These are phyloP conservation scores for Keiferia lycopersicella DNA, from an alignment of 2,888 invertebrate species.

Conservation along the genomic window DNA sequence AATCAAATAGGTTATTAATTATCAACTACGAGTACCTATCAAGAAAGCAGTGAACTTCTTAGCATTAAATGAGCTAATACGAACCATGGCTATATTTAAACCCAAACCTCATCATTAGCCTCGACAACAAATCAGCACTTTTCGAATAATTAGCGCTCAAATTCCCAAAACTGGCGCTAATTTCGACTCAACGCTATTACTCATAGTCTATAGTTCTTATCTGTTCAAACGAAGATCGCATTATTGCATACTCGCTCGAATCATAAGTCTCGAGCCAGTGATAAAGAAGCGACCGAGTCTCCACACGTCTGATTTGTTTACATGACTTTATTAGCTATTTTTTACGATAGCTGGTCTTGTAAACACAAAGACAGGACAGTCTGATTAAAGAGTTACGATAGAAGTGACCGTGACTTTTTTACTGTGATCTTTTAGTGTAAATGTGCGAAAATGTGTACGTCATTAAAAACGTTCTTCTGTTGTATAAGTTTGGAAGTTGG, in stretches of 20 bases:
- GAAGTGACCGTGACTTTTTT: constrained; percentile 12
- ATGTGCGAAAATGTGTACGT: constrained; percentile 26
- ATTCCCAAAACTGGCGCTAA: constrained; percentile 2
- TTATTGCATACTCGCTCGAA: not conserved
- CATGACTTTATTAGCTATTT: not conserved
- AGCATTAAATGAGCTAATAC: too few species aligned
- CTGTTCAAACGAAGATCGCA: not conserved
- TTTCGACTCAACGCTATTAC: not conserved
- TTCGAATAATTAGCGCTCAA: not conserved
- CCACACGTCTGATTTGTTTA: not conserved
- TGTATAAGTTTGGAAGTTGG: constrained; percentile 52
- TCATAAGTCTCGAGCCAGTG: not conserved
- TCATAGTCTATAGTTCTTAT: constrained; percentile 1
- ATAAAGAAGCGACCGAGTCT: constrained; percentile 9
- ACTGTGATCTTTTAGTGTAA: not conserved
- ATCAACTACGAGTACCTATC: too few species aligned
- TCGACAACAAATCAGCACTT: constrained; percentile 12
- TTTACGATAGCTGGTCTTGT: constrained; percentile 6
- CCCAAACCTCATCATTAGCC: not conserved
- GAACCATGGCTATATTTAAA: not conserved
- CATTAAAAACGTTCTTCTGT: constrained; percentile 49
- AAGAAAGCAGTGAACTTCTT: too few species aligned
- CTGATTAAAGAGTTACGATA: not conserved
- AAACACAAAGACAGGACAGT: not conserved
- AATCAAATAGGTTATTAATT: too few species aligned